These are phyloP conservation scores for Drosophila prolongata DNA, from an alignment of 2,888 invertebrate species.

Conservation along the genomic window DNA sequence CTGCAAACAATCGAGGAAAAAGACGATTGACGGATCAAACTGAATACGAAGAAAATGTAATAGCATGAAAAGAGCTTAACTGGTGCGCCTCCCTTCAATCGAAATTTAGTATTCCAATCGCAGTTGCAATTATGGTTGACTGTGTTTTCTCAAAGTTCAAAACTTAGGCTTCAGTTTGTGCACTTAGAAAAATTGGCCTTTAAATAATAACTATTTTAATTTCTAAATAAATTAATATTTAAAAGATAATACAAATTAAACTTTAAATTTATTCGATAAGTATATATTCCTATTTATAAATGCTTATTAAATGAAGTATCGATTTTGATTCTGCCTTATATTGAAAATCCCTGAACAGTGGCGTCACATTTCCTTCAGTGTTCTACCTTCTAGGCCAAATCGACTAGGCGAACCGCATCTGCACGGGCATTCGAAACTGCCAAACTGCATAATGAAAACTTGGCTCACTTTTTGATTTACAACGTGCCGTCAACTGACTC, in stretches of 20 bases:
- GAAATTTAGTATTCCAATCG: slow-evolving; percentile 13
- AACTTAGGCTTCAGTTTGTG: not conserved
- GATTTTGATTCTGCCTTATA: too few relatives aligned
- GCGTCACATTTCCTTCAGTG: not conserved
- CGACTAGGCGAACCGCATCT: slow-evolving; percentile 39
- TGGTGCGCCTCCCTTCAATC: slow-evolving; percentile 3
- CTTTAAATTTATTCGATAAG: too few relatives aligned
- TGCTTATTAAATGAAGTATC: too few relatives aligned
- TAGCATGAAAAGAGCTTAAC: slow-evolving; percentile 10
- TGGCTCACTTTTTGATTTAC: slow-evolving; percentile 67
- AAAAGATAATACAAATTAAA: too few relatives aligned
- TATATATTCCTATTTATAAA: too few relatives aligned
- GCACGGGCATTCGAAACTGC: slow-evolving; percentile 30
- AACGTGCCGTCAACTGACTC: slow-evolving; percentile 51
- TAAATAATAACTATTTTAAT: too few relatives aligned
- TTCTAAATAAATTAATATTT: too few relatives aligned
- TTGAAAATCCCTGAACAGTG: too few relatives aligned
- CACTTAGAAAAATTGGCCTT: not conserved
- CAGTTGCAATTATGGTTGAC: slow-evolving; percentile 22
- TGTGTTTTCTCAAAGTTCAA: slow-evolving; percentile 19
- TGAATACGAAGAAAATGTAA: slow-evolving; percentile 18
- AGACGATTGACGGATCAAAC: slow-evolving; percentile 30
- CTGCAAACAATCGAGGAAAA: slow-evolving; percentile 59
- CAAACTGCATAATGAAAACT: slow-evolving; percentile 58
- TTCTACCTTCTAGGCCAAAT: slow-evolving; percentile 8